Evolutionary conservation across 2,888 invertebrate species (phyloP).

Genomic region (Nomada ruficornis): DNA sequence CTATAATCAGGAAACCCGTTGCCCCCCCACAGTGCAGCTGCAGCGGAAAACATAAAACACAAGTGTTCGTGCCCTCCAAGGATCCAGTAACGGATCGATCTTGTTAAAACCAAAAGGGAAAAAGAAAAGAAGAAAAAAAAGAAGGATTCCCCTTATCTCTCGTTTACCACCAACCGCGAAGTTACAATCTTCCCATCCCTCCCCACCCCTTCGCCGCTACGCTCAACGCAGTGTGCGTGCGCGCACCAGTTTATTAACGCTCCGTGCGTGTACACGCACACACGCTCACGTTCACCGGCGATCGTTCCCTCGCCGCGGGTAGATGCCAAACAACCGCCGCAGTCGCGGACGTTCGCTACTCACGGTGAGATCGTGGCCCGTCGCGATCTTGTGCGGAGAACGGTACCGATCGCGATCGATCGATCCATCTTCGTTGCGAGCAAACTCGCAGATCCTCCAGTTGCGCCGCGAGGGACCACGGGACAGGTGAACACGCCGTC

Average conservation of each 20-base stretch:
- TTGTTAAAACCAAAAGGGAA: background rate
- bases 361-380: slow-evolving; percentile 66
- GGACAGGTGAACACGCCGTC: background rate
- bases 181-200: slow-evolving; percentile 8
- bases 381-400: slow-evolving; percentile 48
- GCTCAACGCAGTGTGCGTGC: background rate
- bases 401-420: slow-evolving; percentile 62
- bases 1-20: slow-evolving; percentile 17
- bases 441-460: background rate
- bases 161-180: slow-evolving; percentile 39
- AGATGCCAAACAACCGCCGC: slow-evolving; percentile 67
- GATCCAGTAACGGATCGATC: slow-evolving; percentile 15
- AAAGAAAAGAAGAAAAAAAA: slow-evolving; percentile 7
- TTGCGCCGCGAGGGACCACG: no score
- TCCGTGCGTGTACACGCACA: slow-evolving; percentile 17
- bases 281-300: slow-evolving; percentile 40
- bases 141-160: slow-evolving; percentile 31
- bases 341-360: slow-evolving; percentile 66
- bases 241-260: slow-evolving; percentile 8
- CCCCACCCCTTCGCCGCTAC: no score
- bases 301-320: slow-evolving; percentile 63
- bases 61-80: background rate
- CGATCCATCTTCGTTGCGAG: slow-evolving; percentile 46
- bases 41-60: slow-evolving; percentile 7
- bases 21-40: background rate